phyloP scores from a whole-genome alignment of 2,888 invertebrate species.

The Pristionchus japonicus region DNA sequence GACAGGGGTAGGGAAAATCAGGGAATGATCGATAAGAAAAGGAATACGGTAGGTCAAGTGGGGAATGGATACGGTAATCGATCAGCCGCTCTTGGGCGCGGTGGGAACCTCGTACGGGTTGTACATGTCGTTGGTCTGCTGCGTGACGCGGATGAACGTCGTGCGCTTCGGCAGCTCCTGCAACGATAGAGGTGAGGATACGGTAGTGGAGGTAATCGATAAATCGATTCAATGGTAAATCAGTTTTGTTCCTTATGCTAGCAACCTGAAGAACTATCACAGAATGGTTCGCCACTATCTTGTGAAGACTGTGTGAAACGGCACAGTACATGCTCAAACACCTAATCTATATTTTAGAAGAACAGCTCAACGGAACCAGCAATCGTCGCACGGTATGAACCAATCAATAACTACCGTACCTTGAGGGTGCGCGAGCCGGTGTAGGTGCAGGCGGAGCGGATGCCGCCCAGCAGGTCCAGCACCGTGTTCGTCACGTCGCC shows the following conservation, averaged over 20 bases:
- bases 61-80: not conserved
- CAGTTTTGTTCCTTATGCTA: not conserved
- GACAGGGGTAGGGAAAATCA: not conserved
- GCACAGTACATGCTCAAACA: too few relatives aligned
- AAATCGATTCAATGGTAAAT: not conserved
- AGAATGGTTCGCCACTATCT: too few relatives aligned
- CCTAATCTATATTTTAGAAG: too few relatives aligned
- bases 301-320: too few relatives aligned
- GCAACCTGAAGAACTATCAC: not conserved
- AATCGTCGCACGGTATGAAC: too few relatives aligned
- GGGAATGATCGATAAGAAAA: not conserved
- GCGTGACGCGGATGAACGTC: conserved; percentile 91
- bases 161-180: conserved; percentile 84
- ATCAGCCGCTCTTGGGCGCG: not conserved
- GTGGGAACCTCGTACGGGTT: conserved; percentile 60
- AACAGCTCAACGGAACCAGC: too few relatives aligned
- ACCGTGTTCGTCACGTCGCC: conserved; percentile 88
- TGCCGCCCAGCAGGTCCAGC: conserved; percentile 87
- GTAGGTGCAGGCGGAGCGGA: conserved; percentile 92
- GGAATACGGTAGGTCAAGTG: not conserved
- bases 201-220: not conserved
- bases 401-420: conserved; percentile 45
- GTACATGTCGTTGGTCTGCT: conserved; percentile 83
- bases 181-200: conserved; percentile 75
- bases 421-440: conserved; percentile 86